phyloP scores from a whole-genome alignment of 37 sponge, comb jelly and placozoan genomes.

The Dysidea cf. avara region DNA sequence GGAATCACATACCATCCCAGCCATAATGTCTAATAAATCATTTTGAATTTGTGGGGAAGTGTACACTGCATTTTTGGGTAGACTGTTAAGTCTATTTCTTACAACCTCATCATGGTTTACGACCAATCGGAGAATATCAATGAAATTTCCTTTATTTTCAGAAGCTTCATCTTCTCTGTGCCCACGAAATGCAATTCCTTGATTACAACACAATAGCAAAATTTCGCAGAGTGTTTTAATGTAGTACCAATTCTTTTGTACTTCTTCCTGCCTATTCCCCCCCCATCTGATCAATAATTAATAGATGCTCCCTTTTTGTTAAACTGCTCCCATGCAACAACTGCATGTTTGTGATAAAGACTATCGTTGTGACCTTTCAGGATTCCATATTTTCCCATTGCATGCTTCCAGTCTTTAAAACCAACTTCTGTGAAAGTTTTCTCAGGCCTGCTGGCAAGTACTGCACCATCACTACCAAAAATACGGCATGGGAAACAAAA shows the following conservation, averaged over 20 bases:
- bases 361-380: conserved; percentile 29
- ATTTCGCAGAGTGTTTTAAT: conserved; percentile 58
- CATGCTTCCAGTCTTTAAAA: no score
- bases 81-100: conserved; percentile 12
- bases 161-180: conserved; percentile 58
- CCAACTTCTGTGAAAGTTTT: conserved; percentile 40
- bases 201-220: conserved; percentile 59
- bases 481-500: conserved; percentile 47
- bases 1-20: conserved; percentile 21
- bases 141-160: conserved; percentile 62
- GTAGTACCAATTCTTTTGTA: conserved; percentile 52
- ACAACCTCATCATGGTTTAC: conserved; percentile 45
- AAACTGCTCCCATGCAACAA: conserved; percentile 45
- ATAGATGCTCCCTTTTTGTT: conserved; percentile 19
- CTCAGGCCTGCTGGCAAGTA: no score
- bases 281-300: conserved; percentile 39
- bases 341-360: conserved; percentile 34
- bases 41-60: conserved; percentile 59
- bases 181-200: conserved; percentile 58
- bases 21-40: conserved; percentile 31
- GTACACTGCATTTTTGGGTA: conserved; percentile 61
- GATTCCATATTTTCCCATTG: conserved; percentile 47
- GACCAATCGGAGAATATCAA: conserved; percentile 44
- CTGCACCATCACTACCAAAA: conserved; percentile 58
- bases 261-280: conserved; percentile 40